Evolutionary conservation across 2,888 invertebrate species (phyloP), one percentile per base, ranked within the genome.

Genomic region (Heliconius charithonia): DNA sequence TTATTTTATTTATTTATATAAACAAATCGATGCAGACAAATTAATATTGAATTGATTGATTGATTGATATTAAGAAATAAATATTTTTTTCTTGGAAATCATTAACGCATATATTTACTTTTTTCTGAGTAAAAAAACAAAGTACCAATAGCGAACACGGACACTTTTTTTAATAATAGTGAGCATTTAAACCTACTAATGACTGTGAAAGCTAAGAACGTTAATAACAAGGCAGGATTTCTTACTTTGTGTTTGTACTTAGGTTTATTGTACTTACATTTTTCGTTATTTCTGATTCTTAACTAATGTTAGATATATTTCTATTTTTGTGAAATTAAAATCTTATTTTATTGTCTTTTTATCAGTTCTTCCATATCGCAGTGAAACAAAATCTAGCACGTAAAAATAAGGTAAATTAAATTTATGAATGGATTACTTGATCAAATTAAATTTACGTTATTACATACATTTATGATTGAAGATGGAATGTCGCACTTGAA

Each of bases 141-240:
- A 59, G 12, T 37, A 32, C 32, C 32, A 69, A 41, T 16, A 41
- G 63, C 19, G 6, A 27, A 19, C 19, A 19, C 59, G 10, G 25
- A 6, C n/a, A 13, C 16, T 41, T 37, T 74, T n/a, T 41, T 74
- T 41, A 37, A 62, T 63, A 41, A 41, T 73, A 73, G 41, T 37
- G 9, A 62, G 37, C 19, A 59, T 37, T 78, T 74, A 66, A 45
- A 69, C 67, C 62, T 73, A 73, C 73, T 77, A 77, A 73, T 77
- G 41, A 67, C 41, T 25, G n/a, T 25, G 56, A 73, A 77, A 51
- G 77, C 66, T 71, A 77, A 66, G 32, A 22, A 67, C 37, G 51
- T 32, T 78, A 74, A 78, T 78, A 32, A 78, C 77, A 78, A 69
- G 74, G 77, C 77, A 67, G 22, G 56, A 41, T 25, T 25, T 37